Evolutionary conservation across 2,888 invertebrate genomes (phyloP), one percentile per base, ranked within the genome.

Genomic region (Cerceris rybyensis): DNA sequence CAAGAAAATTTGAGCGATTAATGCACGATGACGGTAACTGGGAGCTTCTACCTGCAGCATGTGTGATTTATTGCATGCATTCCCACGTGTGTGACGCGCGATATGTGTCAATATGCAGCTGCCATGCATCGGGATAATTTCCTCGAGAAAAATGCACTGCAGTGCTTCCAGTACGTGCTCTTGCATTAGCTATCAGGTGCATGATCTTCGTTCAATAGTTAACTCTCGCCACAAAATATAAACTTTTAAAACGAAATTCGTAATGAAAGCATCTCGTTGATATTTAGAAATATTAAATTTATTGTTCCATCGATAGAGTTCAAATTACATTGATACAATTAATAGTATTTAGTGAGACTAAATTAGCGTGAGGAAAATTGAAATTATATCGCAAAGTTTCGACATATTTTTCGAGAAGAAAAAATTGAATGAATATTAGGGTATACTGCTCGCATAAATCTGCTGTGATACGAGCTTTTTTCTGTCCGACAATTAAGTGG

Each of bases 361-460:
- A 28, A 28, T 28, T 28, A 28, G 28, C 28, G 2, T 28, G 4
- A 28, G 28, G 28, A 28, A 28, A 28, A 28, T 28, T 28, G 28
- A 4, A 28, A 28, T 28, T 2, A 28, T 28, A 28, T 1, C 46
- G 46, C 6, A 11, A 6, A 1, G 9, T 11, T 46, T 46, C 11
- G 11, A 5, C 46, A 11, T 1, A 46, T 0, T 46, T 46, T 46
- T 46, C 11, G 8, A 46, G 46, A 46, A n/a, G 28, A 41, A 39
- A 57, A 43, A 17, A 41, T 42, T 41, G 16, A 11, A 52, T 28
- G 2, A 4, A 8, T 16, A 52, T 16, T 7, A 7, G 14, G 17
- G 16, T 16, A 16, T 8, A 16, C 50, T 43, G 66, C 65, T 74
- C 49, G 63, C 57, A 78, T 72, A 79, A 74, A 79, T 79, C 61